These are phyloP conservation scores for Cyprinodon tularosa DNA, from an alignment of 2,113 vertebrate species.

Conservation along the genomic window DNA sequence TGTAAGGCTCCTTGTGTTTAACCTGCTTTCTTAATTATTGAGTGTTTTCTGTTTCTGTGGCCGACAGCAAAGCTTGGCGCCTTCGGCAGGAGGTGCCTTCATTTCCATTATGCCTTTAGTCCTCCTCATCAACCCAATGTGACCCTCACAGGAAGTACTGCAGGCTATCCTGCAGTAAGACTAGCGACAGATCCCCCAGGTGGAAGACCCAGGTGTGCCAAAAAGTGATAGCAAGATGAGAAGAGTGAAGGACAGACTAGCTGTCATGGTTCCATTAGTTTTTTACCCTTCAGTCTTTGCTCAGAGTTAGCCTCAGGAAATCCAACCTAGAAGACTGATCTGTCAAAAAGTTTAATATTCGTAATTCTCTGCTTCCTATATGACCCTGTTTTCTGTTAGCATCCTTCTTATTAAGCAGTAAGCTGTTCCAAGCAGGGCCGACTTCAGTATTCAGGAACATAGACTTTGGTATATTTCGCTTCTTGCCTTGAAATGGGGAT, in stretches of 20 bases:
- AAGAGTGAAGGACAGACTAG: slow-evolving; percentile 30
- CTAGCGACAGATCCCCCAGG: slow-evolving; percentile 45
- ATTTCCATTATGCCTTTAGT: slow-evolving; percentile 47
- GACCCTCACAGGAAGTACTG: slow-evolving; percentile 67
- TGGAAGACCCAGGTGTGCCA: slow-evolving; percentile 18
- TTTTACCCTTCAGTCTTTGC: not conserved
- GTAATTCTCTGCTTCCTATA: not conserved
- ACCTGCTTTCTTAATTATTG: slow-evolving; percentile 7
- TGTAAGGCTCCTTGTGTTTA: slow-evolving; percentile 30
- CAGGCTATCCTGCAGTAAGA: slow-evolving; percentile 56
- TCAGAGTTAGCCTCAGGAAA: slow-evolving; percentile 28
- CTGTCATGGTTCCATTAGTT: slow-evolving; percentile 30
- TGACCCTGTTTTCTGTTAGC: not conserved
- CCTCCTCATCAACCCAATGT: slow-evolving; percentile 49
- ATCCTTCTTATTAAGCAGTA: not conserved
- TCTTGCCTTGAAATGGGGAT: no score
- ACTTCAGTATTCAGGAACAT: no score
- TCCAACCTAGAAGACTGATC: slow-evolving; percentile 44
- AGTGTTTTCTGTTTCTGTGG: slow-evolving; percentile 33
- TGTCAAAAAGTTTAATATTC: slow-evolving; percentile 21
- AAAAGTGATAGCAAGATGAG: slow-evolving; percentile 40
- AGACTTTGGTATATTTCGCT: no score
- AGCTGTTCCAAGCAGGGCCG: no score
- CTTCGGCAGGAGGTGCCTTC: slow-evolving; percentile 24
- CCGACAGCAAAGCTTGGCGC: slow-evolving; percentile 27